These are phyloP conservation scores for Ceryle rudis DNA, from an alignment of 2,797 vertebrate genomes.

Conservation along the genomic window DNA sequence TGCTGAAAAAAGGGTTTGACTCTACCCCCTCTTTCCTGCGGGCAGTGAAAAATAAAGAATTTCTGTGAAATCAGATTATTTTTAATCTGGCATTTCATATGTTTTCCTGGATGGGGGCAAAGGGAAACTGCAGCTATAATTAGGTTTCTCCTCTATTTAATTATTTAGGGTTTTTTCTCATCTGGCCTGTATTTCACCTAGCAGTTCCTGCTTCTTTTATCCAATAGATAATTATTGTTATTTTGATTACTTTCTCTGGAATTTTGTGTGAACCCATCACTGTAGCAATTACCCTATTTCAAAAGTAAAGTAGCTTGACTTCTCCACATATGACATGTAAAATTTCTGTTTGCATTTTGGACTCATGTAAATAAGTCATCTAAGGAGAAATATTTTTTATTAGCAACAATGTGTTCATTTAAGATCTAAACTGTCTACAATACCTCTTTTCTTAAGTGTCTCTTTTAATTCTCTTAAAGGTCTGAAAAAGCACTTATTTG, in stretches of 20 bases:
- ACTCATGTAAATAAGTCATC: neutral
- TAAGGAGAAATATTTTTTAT: neutral
- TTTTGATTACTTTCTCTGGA: neutral
- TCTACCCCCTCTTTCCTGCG: neutral
- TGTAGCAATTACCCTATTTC: neutral
- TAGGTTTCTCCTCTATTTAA: neutral
- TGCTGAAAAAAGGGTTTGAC: conserved; percentile 1
- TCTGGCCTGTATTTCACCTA: neutral
- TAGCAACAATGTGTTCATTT: neutral
- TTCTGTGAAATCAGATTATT: neutral
- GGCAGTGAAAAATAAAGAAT: neutral
- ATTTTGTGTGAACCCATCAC: neutral
- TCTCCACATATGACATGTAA: neutral
- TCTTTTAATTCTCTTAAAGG: neutral
- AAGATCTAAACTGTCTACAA: neutral
- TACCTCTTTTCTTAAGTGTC: neutral
- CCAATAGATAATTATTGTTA: neutral
- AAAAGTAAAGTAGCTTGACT: neutral
- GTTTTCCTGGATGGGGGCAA: neutral
- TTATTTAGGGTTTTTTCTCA: neutral
- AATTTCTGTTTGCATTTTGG: neutral
- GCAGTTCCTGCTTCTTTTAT: neutral
- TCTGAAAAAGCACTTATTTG: neutral
- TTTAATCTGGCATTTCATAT: neutral
- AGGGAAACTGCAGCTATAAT: neutral